Base-by-base conservation (phyloP, 53 echinoderm and acorn worm genomes). In the Astropecten irregularis region DNA sequence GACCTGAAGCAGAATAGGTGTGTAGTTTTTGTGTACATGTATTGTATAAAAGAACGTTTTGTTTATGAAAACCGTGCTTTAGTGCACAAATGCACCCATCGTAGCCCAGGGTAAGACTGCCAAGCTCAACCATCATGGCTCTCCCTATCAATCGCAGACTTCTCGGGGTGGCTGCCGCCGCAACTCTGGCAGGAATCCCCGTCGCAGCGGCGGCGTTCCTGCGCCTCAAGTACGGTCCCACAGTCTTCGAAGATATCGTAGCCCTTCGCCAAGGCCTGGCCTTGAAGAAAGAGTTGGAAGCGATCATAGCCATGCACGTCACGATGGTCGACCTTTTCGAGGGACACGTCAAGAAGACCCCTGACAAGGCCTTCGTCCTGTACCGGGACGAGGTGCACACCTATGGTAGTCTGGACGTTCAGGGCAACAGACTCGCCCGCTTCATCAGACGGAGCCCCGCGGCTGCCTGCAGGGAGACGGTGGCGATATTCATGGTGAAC, bases 401-500 rank as follows among this genome's bases (percentile, higher is more conserved):
- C 1, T 91, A 84, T 46, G 51, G 4, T 11, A 88, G 88, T 15
- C 68, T 91, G 0, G 84, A 83, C 42, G 13, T 49, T 2, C 66
- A 76, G 13, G 68, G 73, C 9, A 91, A 84, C 57, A 56, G 47
- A 27, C 73, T 88, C 8, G 91, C 88, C 4, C 74, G 82, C 32
- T 88, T 58, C 57, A 81, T 91, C 21, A 69, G 33, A 20, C 55
- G 77, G 56, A 61, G 79, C 60, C 62, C 69, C 9, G 68, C 31
- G 34, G 21, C 84, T 55, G 66, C 52, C 37, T 55, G 54, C 22
- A 69, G 68, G 33, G 88, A 88, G 26, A 76, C 61, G 1, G 81
- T 82, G 29, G 88, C 84, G 15, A 69, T 88, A 58, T 58, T 91
- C 14, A 82, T 91, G 56, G 42, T 84, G 58, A 91, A 91, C 38